A percentile compares a stretch with the other conserved stretches of the same genome.
phyloP scores from a whole-genome alignment of 2,797 vertebrate genomes.

The Typhlichthys eigenmanni region DNA sequence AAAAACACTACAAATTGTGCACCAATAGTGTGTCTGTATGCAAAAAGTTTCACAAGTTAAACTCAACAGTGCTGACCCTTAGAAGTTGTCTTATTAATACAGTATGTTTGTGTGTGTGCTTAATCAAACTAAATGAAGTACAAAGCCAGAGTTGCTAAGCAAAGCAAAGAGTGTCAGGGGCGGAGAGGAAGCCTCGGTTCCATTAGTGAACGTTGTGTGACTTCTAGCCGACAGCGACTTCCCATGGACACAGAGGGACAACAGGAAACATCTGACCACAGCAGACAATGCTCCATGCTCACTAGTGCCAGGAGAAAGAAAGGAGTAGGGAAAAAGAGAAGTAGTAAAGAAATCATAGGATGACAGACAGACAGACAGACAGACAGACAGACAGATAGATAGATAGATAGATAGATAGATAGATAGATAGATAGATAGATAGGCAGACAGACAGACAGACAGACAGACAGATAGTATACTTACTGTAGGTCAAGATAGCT shows the following conservation, averaged over 20 bases:
- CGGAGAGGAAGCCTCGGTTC: no score
- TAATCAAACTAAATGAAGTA: not conserved
- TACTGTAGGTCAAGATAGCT: no score
- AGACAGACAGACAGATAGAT: no score
- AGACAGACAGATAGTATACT: not conserved
- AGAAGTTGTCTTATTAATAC: no score
- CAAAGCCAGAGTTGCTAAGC: not conserved
- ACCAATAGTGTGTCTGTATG: no score
- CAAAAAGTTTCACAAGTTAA: no score
- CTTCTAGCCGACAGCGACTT: slow-evolving; percentile 9
- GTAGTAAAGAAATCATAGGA: not conserved
- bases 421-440: no score
- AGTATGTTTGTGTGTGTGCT: no score
- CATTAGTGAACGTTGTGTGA: no score
- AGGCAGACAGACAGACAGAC: not conserved
- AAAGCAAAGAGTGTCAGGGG: not conserved
- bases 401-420: no score
- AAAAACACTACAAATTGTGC: no score
- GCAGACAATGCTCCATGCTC: not conserved
- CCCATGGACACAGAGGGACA: slow-evolving; percentile 24
- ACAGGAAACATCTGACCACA: not conserved
- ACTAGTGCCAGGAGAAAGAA: slow-evolving; percentile 15
- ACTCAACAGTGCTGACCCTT: no score
- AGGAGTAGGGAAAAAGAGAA: not conserved
- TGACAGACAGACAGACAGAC: not conserved